phyloP scores from a whole-genome alignment of 2,888 invertebrate genomes.

The Oxystoma pomonae region DNA sequence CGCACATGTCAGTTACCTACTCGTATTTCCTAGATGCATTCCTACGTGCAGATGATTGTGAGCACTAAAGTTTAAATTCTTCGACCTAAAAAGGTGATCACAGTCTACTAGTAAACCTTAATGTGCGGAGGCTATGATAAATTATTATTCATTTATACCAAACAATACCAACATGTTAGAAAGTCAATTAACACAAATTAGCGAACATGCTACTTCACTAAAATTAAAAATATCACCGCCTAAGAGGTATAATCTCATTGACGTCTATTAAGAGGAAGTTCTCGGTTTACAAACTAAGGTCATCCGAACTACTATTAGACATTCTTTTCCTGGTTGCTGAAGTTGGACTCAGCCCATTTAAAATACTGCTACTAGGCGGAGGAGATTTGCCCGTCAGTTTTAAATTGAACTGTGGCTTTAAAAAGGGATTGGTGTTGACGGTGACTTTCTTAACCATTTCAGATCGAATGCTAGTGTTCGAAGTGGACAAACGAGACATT shows the following conservation, averaged over 20 bases:
- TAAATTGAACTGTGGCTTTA: constrained; percentile 45
- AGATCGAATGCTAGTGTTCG: constrained; percentile 46
- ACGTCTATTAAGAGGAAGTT: not conserved
- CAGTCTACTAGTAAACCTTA: too few species aligned
- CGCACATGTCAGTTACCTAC: too few species aligned
- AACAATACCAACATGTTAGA: too few species aligned
- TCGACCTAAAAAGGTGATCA: constrained; percentile 31
- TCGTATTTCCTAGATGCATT: too few species aligned
- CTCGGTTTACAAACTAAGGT: constrained; percentile 43
- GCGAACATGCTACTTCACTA: too few species aligned
- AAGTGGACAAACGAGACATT: constrained; percentile 42
- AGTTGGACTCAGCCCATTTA: constrained; percentile 55
- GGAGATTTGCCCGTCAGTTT: constrained; percentile 50
- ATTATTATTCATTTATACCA: too few species aligned
- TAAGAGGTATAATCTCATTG: not conserved
- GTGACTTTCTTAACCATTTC: constrained; percentile 40
- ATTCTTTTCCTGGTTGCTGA: constrained; percentile 43
- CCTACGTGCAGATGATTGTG: constrained; percentile 39
- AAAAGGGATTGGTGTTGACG: constrained; percentile 34
- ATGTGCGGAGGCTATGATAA: too few species aligned
- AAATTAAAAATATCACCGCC: not conserved
- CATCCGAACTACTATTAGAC: constrained; percentile 38
- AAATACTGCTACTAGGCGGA: constrained; percentile 53
- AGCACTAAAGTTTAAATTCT: constrained; percentile 35
- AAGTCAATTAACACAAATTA: too few species aligned